Percentiles rank a stretch among this genome's conserved stretches.
Evolutionary conservation across 2,797 vertebrate genomes (phyloP).

Genomic region (Intellagama lesueurii): DNA sequence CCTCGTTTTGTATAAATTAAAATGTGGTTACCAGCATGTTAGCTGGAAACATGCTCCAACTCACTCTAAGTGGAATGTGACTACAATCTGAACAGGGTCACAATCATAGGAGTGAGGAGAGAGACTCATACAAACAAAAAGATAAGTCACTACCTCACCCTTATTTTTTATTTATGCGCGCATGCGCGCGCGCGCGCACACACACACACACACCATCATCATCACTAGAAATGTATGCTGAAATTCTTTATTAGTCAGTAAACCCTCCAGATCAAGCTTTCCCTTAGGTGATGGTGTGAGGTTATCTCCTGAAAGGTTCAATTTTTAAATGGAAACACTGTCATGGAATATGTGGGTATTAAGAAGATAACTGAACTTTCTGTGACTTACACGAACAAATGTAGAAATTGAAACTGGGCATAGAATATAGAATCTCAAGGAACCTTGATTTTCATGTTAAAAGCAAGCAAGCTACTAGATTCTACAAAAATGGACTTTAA

Average conservation of each 20-base stretch:
- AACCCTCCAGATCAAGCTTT: neutral
- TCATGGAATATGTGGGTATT: neutral
- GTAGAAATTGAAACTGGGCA: neutral
- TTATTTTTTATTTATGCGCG: neutral
- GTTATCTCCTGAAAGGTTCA: neutral
- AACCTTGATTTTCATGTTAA: neutral
- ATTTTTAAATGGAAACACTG: neutral
- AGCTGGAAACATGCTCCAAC: neutral
- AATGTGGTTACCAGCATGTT: rapidly evolving
- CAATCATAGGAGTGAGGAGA: neutral
- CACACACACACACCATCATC: too few species aligned
- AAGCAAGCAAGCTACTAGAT: neutral
- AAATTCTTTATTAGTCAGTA: neutral
- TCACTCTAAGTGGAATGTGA: neutral
- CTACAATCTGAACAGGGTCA: neutral
- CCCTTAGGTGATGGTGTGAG: neutral
- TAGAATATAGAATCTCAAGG: neutral
- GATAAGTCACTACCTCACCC: neutral
- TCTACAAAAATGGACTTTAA: neutral
- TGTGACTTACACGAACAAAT: neutral
- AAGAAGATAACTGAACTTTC: neutral
- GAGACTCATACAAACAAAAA: neutral
- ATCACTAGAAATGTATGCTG: neutral
- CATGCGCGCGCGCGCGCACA: too few species aligned
- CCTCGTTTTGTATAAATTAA: neutral